Evolutionary conservation across 1,140 invertebrate species (phyloP).

Genomic region (Argopecten irradians): DNA sequence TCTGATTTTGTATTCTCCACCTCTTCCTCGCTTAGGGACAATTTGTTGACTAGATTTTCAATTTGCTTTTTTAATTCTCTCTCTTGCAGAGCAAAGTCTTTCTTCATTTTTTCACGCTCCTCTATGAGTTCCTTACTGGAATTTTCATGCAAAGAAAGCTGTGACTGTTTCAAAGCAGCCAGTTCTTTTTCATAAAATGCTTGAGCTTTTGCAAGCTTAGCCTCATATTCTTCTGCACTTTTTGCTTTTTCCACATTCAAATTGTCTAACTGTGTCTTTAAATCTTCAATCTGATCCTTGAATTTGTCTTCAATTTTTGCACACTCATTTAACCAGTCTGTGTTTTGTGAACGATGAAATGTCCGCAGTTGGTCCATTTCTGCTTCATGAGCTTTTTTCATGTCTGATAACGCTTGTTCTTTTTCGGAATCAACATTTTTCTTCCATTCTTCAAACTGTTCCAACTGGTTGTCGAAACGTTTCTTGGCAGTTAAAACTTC

Average conservation of each 20-base stretch:
- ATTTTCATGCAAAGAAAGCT: constrained; percentile 59
- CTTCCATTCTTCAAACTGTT: constrained; percentile 66
- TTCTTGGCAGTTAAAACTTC: constrained; percentile 71
- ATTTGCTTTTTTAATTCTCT: constrained; percentile 70
- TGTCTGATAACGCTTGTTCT: constrained; percentile 64
- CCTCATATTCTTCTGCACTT: constrained; percentile 71
- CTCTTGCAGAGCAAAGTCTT: constrained; percentile 67
- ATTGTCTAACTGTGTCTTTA: constrained; percentile 61
- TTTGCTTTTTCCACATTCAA: constrained; percentile 64
- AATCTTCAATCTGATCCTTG: constrained; percentile 61
- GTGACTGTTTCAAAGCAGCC: constrained; percentile 63
- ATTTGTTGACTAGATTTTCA: constrained; percentile 66
- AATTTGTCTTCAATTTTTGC: constrained; percentile 67
- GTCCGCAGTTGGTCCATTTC: constrained; percentile 68
- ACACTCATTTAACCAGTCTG: constrained; percentile 66
- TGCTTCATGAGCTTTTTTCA: constrained; percentile 63
- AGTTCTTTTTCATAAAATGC: constrained; percentile 76
- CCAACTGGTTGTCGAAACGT: constrained; percentile 71
- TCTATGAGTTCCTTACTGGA: constrained; percentile 57
- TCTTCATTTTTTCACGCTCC: constrained; percentile 69
- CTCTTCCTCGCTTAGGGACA: constrained; percentile 70
- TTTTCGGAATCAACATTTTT: constrained; percentile 66
- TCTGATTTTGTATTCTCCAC: constrained; percentile 64
- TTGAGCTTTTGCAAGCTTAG: constrained; percentile 72
- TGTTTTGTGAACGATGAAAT: constrained; percentile 59